Conservation (phyloP, 1,140 invertebrate species). For the Homalodisca vitripennis region DNA sequence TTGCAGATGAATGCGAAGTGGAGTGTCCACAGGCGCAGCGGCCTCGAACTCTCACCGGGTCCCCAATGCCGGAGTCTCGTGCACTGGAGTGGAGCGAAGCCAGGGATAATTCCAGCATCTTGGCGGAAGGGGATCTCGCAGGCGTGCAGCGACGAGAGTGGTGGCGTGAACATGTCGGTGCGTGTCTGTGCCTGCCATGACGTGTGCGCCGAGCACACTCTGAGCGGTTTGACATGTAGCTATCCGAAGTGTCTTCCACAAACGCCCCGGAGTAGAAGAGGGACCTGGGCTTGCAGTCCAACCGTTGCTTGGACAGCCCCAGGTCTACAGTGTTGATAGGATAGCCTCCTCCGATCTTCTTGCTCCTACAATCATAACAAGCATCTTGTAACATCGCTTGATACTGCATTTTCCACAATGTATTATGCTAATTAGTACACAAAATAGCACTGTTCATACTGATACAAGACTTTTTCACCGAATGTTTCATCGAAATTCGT, state of each 20-base stretch:
- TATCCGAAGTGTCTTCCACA: constrained; percentile 45
- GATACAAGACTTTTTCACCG: no score
- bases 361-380: constrained; percentile 28
- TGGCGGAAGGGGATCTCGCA: constrained; percentile 36
- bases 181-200: constrained; percentile 31
- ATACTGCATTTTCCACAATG: no score
- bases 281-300: constrained; percentile 39
- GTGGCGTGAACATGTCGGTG: constrained; percentile 37
- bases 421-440: no score
- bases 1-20: constrained; percentile 62
- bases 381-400: no score
- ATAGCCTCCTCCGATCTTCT: constrained; percentile 32
- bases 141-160: constrained; percentile 36
- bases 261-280: constrained; percentile 41
- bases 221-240: constrained; percentile 40
- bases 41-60: constrained; percentile 48
- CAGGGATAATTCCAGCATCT: constrained; percentile 60
- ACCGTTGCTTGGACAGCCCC: constrained; percentile 32
- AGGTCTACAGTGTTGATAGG: constrained; percentile 30
- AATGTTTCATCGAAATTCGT: no score
- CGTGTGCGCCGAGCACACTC: constrained; percentile 32
- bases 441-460: no score
- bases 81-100: constrained; percentile 76
- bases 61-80: constrained; percentile 73
- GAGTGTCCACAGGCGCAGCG: constrained; percentile 66